Base-by-base conservation (phyloP, 2,113 vertebrate species). In the Urocolius indicus region DNA sequence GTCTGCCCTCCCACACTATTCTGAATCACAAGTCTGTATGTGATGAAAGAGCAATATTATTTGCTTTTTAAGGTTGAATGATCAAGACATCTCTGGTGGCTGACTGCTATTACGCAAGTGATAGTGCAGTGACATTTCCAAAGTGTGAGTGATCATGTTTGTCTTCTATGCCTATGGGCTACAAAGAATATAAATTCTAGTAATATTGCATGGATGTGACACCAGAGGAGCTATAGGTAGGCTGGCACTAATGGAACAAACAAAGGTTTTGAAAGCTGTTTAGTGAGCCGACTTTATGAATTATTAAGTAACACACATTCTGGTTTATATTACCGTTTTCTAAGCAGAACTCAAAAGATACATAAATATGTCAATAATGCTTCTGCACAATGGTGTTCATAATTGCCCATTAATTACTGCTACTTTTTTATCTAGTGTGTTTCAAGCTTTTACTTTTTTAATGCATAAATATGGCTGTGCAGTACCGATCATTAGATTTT, bases 11-110 rank as follows among this genome's bases (percentile, higher is more conserved):
- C 87, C 87, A 93, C 82, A 45, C 58, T 71, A 11, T 18, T 43
- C 85, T 86, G 87, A 90, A 80, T 91, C 75, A 80, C 72, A 77
- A 73, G 68, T n/a, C 75, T 84, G 63, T 58, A 80, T 83, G 68
- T 91, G 93, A 93, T 93, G 82, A 89, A 95, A 91, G 58, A 93
- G 81, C 87, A 95, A 92, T 96, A 95, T 95, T 96, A 94, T 95
- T 96, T 95, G 87, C 92, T 96, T 95, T 95, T 90, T 82, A 95
- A 93, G 79, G 90, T 45, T 93, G 90, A 96, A 96, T 93, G 93
- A 94, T 95, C 79, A 90, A 91, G 90, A 96, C 82, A 93, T 75
- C 90, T 93, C 82, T 82, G 36, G 92, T 95, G 79, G 55, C 92
- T 93, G 90, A 88, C 91, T 52, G 79, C 75, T 86, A 86, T 95